Evolutionary conservation across 1,140 invertebrate genomes (phyloP), one percentile per base, ranked within the genome.

Genomic region (Ceratina calcarata): DNA sequence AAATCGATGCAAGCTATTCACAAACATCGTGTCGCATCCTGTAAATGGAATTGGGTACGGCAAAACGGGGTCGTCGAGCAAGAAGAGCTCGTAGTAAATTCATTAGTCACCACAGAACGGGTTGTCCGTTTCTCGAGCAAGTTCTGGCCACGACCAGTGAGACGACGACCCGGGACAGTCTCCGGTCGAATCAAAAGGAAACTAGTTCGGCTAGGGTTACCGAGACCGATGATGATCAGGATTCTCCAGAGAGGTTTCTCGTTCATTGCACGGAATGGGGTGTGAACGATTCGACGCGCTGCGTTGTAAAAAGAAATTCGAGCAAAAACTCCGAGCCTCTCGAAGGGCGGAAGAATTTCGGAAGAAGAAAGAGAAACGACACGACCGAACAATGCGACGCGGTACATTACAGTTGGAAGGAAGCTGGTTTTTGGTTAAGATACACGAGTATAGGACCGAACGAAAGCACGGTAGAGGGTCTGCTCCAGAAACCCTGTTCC

Each of bases 31-130:
- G 74, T 82, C 76, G 82, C 70, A 53, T 60, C 75, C 76, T 67
- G 80, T 57, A 82, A 73, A 66, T 82, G 75, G 74, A 76, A 61
- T n/a, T 57, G 12, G 62, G 24, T 71, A 78, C 69, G 86, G 87
- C 84, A 77, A 87, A 86, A 80, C 73, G 81, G 73, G 86, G 85
- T 87, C 86, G 83, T 78, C 81, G 75, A 81, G 75, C 75, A 58
- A 83, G 70, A 76, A 64, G 22, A 76, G 71, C 83, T 85, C 77
- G 83, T 75, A 86, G 84, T 80, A 80, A 85, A 86, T 73, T 84
- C 79, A 88, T 88, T 88, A 87, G 85, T 88, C 85, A 87, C 74
- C 81, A 49, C 60, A 80, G 80, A 80, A 66, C 58, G 61, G 80
- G 70, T 77, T 76, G 60, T 66, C 71, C 79, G 66, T 68, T 58